phyloP scores from a whole-genome alignment of 2,888 invertebrate species.

The Julus scandinavius region DNA sequence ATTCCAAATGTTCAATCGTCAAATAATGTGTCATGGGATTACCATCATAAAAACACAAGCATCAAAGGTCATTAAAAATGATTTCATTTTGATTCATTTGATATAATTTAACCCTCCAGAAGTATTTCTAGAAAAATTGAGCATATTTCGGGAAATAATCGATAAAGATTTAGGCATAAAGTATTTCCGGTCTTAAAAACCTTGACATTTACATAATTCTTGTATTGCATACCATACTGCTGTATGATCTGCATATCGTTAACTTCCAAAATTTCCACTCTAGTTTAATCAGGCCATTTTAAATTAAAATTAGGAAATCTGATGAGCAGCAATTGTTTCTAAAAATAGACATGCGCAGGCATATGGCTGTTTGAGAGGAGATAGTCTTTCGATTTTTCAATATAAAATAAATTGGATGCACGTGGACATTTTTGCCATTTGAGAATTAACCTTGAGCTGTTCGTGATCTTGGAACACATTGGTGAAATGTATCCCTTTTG shows the following conservation, averaged over 20 bases:
- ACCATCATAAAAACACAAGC: too few relatives aligned
- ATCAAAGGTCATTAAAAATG: too few relatives aligned
- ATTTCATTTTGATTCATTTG: too few relatives aligned
- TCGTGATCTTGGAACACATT: neutral
- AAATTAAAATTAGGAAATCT: conserved; percentile 1
- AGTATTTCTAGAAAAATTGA: too few relatives aligned
- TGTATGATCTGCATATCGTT: neutral
- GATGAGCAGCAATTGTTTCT: neutral
- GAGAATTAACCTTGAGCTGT: neutral
- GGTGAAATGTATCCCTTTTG: neutral
- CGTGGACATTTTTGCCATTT: neutral
- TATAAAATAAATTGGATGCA: conserved; percentile 6
- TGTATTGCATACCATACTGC: too few relatives aligned
- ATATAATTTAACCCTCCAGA: too few relatives aligned
- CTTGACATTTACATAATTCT: conserved; percentile 23
- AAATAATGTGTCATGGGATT: too few relatives aligned
- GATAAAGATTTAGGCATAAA: too few relatives aligned
- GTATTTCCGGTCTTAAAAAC: neutral
- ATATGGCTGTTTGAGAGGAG: neutral
- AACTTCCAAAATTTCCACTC: too few relatives aligned
- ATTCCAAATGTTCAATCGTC: too few relatives aligned
- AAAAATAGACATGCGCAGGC: neutral
- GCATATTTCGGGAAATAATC: too few relatives aligned
- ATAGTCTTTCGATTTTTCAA: neutral
- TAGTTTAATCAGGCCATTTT: neutral